A percentile compares a stretch with the other conserved stretches of the same genome.
phyloP scores from a whole-genome alignment of 2,888 invertebrate species.

The Dascillus cervinus region DNA sequence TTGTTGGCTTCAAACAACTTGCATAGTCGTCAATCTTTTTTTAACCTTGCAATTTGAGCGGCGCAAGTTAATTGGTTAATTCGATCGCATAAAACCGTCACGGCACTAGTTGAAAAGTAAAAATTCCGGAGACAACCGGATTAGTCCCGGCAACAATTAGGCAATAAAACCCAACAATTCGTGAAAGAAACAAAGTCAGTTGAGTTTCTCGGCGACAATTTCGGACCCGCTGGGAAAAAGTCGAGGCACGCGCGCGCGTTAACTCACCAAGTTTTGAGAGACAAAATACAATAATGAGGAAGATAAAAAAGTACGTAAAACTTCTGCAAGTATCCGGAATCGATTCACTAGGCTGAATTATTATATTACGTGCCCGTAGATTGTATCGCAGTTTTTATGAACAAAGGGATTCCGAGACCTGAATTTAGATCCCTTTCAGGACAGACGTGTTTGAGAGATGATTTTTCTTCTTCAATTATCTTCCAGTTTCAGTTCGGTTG shows the following conservation, averaged over 20 bases:
- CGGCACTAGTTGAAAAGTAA: too few species aligned
- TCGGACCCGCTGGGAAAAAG: slow-evolving; percentile 15
- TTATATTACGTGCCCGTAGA: slow-evolving; percentile 15
- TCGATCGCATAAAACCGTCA: too few species aligned
- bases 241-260: slow-evolving; percentile 16
- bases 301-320: slow-evolving; percentile 18
- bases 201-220: too few species aligned
- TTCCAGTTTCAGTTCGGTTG: slow-evolving; percentile 1
- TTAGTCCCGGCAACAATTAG: too few species aligned
- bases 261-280: slow-evolving; percentile 14
- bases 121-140: too few species aligned
- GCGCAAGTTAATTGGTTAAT: too few species aligned
- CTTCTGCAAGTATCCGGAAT: slow-evolving; percentile 15
- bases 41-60: too few species aligned
- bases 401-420: slow-evolving; percentile 12
- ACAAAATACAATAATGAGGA: slow-evolving; percentile 18
- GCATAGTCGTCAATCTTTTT: too few species aligned
- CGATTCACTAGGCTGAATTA: slow-evolving; percentile 16
- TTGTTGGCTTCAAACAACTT: too few species aligned
- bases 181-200: too few species aligned
- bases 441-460: slow-evolving; percentile 5
- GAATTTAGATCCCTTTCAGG: slow-evolving; percentile 11
- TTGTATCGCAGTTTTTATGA: slow-evolving; percentile 15
- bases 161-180: too few species aligned
- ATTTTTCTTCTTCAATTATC: slow-evolving; percentile 5